Evolutionary conservation across 2,888 invertebrate species (phyloP), one percentile per base, ranked within the genome.

Genomic region (Linnaemya tessellans): DNA sequence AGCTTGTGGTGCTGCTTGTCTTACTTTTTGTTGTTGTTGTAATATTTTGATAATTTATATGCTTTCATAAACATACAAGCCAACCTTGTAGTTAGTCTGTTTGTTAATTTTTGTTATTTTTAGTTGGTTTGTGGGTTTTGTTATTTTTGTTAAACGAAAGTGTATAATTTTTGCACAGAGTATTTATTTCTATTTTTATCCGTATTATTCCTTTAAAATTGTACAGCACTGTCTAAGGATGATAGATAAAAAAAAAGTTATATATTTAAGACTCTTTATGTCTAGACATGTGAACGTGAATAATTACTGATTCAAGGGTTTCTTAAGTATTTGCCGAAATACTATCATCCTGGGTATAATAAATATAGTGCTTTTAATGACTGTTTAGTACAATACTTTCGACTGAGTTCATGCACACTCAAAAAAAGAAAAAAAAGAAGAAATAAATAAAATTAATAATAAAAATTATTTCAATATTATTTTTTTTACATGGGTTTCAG

Each of bases 271-370:
- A 49, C 81, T 79, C 73, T 74, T 73, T 68, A 46, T 74, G 84
- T 85, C 84, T 85, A 85, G 84, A 85, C 84, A 81, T 81, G 58
- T 85, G 74, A 85, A 81, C 74, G 78, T 85, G 84, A 85, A 85
- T 85, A 85, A 85, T 85, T 85, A 85, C 84, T 56, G 79, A 78
- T 80, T 74, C 68, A 84, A 77, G 84, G 62, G 68, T 65, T 85
- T 79, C 81, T 75, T 79, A 75, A 85, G 81, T 81, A 74, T 73
- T 74, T 81, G 70, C 64, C 38, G 5, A 49, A 38, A 22, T 38
- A 38, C 18, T 13, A 64, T 73, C 60, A 68, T 78, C 38, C 25
- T 62, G 77, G 67, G 77, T 68, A 80, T 81, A 77, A 74, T 78
- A 80, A 84, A 84, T 84, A 77, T 71, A 15, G 38, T 25, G 68